These are phyloP conservation scores for Dicerorhinus sumatrensis DNA, from an alignment of 2,113 vertebrate genomes.

Conservation along the genomic window DNA sequence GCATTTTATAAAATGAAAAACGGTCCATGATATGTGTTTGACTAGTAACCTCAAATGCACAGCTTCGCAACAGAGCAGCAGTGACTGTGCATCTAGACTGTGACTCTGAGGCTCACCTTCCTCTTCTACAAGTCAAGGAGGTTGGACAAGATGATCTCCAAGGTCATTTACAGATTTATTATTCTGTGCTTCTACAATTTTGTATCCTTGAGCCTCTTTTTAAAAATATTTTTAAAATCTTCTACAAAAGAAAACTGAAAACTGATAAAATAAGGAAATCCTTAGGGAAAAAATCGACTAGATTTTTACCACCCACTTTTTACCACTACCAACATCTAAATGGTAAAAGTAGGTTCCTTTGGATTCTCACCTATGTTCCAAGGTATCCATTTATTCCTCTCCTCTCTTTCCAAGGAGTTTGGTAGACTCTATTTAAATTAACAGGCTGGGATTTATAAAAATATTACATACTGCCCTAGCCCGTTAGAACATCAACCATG, in stretches of 20 bases:
- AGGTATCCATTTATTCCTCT: slow-evolving; percentile 7
- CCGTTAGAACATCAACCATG: slow-evolving; percentile 4
- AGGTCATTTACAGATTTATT: not conserved
- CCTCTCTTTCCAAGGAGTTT: not conserved
- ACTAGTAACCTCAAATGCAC: not conserved
- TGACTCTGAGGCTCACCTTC: not conserved
- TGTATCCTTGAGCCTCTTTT: slow-evolving; percentile 30
- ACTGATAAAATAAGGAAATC: not conserved
- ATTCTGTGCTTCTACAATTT: not conserved
- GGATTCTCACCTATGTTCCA: not conserved
- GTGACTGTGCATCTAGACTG: not conserved
- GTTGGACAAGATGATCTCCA: not conserved
- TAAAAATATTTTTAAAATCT: not conserved
- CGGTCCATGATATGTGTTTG: not conserved
- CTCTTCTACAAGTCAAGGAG: not conserved
- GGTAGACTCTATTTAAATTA: not conserved
- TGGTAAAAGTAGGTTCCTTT: not conserved
- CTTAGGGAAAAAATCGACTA: not conserved
- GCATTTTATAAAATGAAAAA: slow-evolving; percentile 22
- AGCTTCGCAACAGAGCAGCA: not conserved
- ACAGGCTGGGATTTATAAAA: slow-evolving; percentile 3
- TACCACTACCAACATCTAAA: not conserved
- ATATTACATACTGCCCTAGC: not conserved
- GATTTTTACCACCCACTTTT: slow-evolving; percentile 26
- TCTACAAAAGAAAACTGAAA: not conserved